phyloP scores from a whole-genome alignment of 2,797 vertebrate genomes.

The Enteromius unitaeniatus region DNA sequence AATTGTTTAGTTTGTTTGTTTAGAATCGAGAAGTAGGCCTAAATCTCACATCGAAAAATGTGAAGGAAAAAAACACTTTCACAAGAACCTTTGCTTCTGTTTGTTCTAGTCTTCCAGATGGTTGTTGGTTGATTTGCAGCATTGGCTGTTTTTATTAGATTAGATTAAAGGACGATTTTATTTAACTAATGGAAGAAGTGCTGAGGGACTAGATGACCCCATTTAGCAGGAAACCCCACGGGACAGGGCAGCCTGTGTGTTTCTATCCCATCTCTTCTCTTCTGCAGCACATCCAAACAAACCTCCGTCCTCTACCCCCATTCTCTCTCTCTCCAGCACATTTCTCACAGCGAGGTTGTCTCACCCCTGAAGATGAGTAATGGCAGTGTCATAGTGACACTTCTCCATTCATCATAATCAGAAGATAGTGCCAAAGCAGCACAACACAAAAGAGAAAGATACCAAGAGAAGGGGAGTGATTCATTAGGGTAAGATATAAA shows the following conservation, averaged over 20 bases:
- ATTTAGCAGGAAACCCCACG: conserved; percentile 36
- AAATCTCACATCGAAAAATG: no score
- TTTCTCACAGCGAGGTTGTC: conserved; percentile 68
- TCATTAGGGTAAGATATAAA: conserved; percentile 75
- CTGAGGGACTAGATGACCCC: conserved; percentile 43
- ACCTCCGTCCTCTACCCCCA: conserved; percentile 36
- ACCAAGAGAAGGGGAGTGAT: conserved; percentile 62
- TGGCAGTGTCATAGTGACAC: conserved; percentile 78
- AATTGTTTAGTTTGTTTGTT: no score
- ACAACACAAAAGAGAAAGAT: neutral
- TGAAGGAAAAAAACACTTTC: neutral
- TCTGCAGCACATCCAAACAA: conserved; percentile 42
- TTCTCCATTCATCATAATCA: conserved; percentile 83
- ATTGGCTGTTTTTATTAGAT: conserved; percentile 45
- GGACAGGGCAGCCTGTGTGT: conserved; percentile 16
- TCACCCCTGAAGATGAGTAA: conserved; percentile 80
- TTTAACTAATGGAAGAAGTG: conserved; percentile 53
- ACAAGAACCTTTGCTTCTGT: neutral
- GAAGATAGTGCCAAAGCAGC: conserved; percentile 56
- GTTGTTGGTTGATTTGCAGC: neutral
- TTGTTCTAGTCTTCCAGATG: conserved; percentile 19
- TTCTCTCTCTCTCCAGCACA: conserved; percentile 11
- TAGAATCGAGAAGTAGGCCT: no score
- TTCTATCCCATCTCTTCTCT: neutral
- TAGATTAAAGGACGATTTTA: conserved; percentile 51